phyloP scores from a whole-genome alignment of 2,113 vertebrate genomes.

The Thunnus thynnus region DNA sequence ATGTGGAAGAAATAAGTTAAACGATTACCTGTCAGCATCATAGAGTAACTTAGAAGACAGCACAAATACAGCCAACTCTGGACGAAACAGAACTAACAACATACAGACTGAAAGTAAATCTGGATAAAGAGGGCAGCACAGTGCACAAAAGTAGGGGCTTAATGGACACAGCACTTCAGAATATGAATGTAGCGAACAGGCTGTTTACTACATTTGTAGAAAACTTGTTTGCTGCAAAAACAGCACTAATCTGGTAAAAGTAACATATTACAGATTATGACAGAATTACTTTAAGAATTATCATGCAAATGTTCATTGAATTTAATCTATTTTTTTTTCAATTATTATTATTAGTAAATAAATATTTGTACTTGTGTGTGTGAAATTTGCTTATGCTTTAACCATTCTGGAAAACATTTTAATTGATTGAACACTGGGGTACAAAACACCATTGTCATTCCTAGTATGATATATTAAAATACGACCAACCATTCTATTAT shows the following conservation, averaged over 20 bases:
- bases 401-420: no score
- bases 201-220: not conserved
- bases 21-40: constrained; percentile 36
- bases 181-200: constrained; percentile 3
- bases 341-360: no score
- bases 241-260: no score
- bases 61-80: not conserved
- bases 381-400: no score
- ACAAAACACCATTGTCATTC: not conserved
- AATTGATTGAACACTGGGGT: no score
- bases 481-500: not conserved
- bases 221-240: constrained; percentile 4
- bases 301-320: not conserved
- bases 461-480: not conserved
- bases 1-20: constrained; percentile 26
- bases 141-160: not conserved
- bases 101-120: constrained; percentile 7
- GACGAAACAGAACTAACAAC: constrained; percentile 13
- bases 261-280: not conserved
- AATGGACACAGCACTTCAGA: constrained; percentile 5
- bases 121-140: not conserved
- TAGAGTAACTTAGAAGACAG: not conserved
- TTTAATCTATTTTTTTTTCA: no score
- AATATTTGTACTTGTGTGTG: no score
- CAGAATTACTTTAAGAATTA: not conserved